Percentiles rank a stretch among this genome's conserved stretches.
These are phyloP conservation scores for Neoarius graeffei DNA, from an alignment of 2,113 vertebrate species.

Conservation along the genomic window DNA sequence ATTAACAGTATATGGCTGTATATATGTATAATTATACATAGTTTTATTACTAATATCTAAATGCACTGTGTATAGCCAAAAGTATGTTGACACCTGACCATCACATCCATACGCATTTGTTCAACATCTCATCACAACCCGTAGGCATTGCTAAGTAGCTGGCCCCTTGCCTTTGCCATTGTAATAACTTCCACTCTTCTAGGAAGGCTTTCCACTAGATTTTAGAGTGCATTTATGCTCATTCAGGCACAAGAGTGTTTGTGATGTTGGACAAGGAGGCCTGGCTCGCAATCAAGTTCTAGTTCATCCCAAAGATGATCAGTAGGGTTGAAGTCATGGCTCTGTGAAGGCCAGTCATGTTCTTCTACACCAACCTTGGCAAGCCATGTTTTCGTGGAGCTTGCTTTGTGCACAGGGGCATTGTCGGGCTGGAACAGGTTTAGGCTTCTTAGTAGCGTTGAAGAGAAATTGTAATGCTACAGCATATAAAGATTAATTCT, in stretches of 20 bases:
- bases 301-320: background rate
- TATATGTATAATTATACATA: background rate
- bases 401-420: background rate
- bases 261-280: background rate
- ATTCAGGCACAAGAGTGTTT: background rate
- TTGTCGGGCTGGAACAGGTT: background rate
- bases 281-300: background rate
- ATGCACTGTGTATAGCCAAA: background rate
- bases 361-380: background rate
- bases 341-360: background rate
- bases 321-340: background rate
- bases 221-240: background rate
- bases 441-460: background rate
- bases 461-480: background rate
- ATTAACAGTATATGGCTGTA: background rate
- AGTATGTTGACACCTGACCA: background rate
- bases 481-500: background rate
- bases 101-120: background rate
- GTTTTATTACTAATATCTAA: background rate
- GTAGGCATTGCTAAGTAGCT: background rate
- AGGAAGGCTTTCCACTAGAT: background rate
- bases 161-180: background rate
- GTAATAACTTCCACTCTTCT: background rate
- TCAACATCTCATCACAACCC: background rate
- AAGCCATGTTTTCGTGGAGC: background rate